Conservation (phyloP, 2,113 vertebrate genomes). For the Physeter macrocephalus region DNA sequence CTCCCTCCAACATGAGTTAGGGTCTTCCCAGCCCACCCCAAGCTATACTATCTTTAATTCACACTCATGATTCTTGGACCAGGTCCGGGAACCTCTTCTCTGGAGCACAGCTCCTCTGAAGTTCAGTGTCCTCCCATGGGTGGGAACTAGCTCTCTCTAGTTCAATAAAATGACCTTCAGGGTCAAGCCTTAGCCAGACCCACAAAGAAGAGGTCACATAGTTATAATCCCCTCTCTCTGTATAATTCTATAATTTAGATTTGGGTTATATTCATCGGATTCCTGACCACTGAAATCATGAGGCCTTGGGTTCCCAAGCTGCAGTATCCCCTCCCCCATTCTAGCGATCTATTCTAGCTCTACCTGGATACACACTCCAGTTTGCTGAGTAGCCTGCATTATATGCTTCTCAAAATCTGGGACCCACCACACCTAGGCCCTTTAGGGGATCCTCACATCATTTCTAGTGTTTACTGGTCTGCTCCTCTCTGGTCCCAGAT, state of each 20-base stretch:
- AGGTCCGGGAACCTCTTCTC: background rate
- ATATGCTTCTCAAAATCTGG: background rate
- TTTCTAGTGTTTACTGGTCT: background rate
- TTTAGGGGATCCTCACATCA: background rate
- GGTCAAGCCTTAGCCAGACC: background rate
- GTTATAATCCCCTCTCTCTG: background rate
- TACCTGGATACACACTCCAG: no score
- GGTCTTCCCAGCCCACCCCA: background rate
- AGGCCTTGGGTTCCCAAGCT: background rate
- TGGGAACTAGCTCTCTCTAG: background rate
- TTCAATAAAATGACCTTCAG: background rate
- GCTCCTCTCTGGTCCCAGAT: background rate
- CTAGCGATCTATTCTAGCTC: fast-evolving
- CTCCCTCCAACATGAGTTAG: background rate
- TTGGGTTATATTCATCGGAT: background rate
- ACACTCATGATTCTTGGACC: background rate
- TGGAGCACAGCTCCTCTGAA: background rate
- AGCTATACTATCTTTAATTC: background rate
- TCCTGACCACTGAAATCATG: no score
- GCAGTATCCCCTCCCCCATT: no score
- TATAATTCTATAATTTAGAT: background rate
- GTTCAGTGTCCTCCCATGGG: background rate
- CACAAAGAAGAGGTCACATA: background rate
- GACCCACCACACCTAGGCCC: background rate
- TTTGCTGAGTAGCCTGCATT: background rate